Base-by-base conservation (phyloP, 1,140 invertebrate genomes). In the Megathymus violae region DNA sequence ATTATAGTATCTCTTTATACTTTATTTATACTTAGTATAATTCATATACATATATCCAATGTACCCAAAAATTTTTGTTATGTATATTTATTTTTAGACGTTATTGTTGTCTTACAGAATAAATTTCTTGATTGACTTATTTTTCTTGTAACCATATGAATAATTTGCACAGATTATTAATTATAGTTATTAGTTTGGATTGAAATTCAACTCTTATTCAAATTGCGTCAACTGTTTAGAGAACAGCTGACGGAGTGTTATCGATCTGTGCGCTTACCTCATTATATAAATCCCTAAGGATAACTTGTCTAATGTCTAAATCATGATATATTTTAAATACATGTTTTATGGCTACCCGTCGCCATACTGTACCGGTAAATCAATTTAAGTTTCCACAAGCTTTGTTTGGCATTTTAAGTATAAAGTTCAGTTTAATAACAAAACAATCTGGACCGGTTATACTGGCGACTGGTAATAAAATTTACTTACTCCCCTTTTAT, bases 401-500 rank as follows among this genome's bases (percentile, higher is more conserved):
- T 59, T 59, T 47, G 56, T 59, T 61, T 43, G 44, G 46, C 44
- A 43, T 62, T 62, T 62, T 62, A 62, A 62, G 59, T 62, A 51
- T 62, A 50, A 38, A 62, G 34, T 46, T 62, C 46, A 51, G 59
- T 51, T 62, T 62, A 62, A 62, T 62, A 62, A 41, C 62, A 56
- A 51, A 54, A 51, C 62, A 63, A 56, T 56, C 41, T 63, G 60
- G 40, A 38, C 25, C 47, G 47, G 41, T 34, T 60, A 38, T 48
- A 56, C 43, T 48, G 48, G 25, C 36, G 52, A 46, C 13, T n/a
- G 34, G 61, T 64, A 34, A 56, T 64, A 64, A 64, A 64, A 40
- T n/a, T 52, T 46, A 62, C 48, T 56, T 63, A 47, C 50, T 43
- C 9, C 13, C 50, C 48, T 63, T 63, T 63, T 54, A 63, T 50